Evolutionary conservation across 2,888 invertebrate genomes (phyloP), one percentile per base, ranked within the genome.

Genomic region (Andrena camellia): DNA sequence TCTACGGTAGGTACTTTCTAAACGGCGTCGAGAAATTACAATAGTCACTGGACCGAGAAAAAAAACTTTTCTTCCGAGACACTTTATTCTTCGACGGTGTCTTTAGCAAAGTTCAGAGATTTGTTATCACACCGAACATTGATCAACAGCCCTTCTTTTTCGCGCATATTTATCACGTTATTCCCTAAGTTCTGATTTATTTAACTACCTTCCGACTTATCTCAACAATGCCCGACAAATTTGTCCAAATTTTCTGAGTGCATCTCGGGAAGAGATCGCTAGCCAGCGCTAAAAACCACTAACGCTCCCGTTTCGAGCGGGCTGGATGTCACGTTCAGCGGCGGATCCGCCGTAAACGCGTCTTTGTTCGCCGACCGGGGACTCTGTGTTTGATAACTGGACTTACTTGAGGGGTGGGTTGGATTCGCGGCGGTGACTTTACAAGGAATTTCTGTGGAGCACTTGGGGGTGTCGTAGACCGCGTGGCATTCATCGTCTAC

Each of bases 381-480:
- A 29, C 33, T 10, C 67, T 62, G 33, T 59, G 59, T 48, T 75
- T 70, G 78, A 68, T 72, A 57, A 78, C 63, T 50, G 80, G 59
- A 64, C 67, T 72, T 57, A 57, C 13, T 57, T 57, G 23, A 26
- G 10, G 13, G 57, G 2, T 10, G 20, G 48, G 33, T 8, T 7
- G 42, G 69, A 42, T 57, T 71, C 66, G 64, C 48, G 52, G 42
- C 50, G 69, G 50, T 64, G 80, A 70, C 64, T 83, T 79, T 69
- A 64, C 77, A 62, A 57, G 80, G 74, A 83, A 88, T 83, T 88
- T 86, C 76, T 62, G 54, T 67, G 62, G 59, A 76, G 71, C 86
- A 86, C 82, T 86, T 52, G 64, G 71, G 76, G 67, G 70, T 69
- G 78, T 66, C 74, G 66, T 75, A 84, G 86, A 84, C 83, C 87